phyloP scores from a whole-genome alignment of 1,140 invertebrate genomes.

The Dendroctonus ponderosae region DNA sequence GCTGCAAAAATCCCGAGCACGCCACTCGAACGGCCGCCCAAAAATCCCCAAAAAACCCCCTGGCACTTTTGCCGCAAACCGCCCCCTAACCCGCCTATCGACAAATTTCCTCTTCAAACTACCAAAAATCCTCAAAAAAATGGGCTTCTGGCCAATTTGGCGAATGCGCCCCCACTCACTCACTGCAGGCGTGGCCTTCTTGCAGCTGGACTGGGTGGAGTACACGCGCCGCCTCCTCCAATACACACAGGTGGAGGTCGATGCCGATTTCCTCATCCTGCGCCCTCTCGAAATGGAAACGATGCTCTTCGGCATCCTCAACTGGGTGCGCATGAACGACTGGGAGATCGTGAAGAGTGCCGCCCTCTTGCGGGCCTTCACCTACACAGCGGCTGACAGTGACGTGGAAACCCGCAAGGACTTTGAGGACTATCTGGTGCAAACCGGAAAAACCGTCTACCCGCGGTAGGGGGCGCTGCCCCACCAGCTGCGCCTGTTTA shows the following conservation, averaged over 20 bases:
- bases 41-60: no score
- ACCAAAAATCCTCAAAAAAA: constrained; percentile 13
- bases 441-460: constrained; percentile 24
- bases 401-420: constrained; percentile 33
- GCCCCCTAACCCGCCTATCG: no score
- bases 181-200: no score
- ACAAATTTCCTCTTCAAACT: no score
- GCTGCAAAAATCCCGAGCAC: no score
- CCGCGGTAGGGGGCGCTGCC: constrained; percentile 16
- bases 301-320: constrained; percentile 40
- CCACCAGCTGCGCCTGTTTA: not conserved
- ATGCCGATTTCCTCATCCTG: constrained; percentile 34
- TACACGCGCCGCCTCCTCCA: constrained; percentile 39
- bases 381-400: constrained; percentile 43
- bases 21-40: no score
- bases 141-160: not conserved
- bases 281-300: constrained; percentile 7
- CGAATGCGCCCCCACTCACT: no score
- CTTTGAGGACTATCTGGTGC: constrained; percentile 38
- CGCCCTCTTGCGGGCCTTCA: constrained; percentile 40
- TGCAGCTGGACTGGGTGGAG: constrained; percentile 45
- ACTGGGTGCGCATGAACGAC: constrained; percentile 38
- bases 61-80: no score
- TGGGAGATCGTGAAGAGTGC: constrained; percentile 43
- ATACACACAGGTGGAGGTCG: constrained; percentile 36